phyloP scores from a whole-genome alignment of 2,888 invertebrate species.

The Thereva unica region DNA sequence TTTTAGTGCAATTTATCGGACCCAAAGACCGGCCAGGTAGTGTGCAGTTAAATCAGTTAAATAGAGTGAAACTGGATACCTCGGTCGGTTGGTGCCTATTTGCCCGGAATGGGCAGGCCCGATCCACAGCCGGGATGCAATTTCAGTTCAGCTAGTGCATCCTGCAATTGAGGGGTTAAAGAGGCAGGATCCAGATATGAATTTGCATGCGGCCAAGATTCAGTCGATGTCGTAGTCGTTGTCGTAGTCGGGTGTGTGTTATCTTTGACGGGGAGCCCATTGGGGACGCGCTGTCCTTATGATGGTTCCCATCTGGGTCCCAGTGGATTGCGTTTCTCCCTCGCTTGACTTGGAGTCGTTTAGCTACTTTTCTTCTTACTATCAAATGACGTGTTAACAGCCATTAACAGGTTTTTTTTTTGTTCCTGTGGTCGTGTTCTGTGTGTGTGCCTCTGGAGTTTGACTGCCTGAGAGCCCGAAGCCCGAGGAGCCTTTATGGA shows the following conservation, averaged over 20 bases:
- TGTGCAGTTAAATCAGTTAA: constrained; percentile 4
- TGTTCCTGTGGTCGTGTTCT: constrained; percentile 8
- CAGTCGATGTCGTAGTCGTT: neutral
- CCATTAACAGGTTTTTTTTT: constrained; percentile 39
- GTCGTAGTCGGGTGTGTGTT: neutral
- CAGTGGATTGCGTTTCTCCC: constrained; percentile 1
- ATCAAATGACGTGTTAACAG: constrained; percentile 43
- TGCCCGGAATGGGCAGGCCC: constrained; percentile 9
- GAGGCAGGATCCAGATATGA: neutral
- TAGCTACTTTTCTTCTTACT: constrained; percentile 37
- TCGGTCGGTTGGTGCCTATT: constrained; percentile 21
- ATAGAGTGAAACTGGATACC: constrained; percentile 30
- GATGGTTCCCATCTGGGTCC: constrained; percentile 19
- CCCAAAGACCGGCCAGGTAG: neutral
- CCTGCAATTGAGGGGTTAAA: neutral
- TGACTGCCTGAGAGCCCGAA: constrained; percentile 6
- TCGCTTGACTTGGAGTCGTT: constrained; percentile 21
- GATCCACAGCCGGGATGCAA: constrained; percentile 1
- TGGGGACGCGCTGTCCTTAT: neutral
- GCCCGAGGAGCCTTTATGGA: constrained; percentile 4
- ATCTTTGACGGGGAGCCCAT: neutral
- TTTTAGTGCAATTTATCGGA: constrained; percentile 16
- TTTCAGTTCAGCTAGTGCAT: neutral
- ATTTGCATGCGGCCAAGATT: constrained; percentile 29
- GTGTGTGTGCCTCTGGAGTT: neutral